A percentile compares a stretch with the other conserved stretches of the same genome.
phyloP scores from a whole-genome alignment of 2,888 invertebrate species.

The Mythimna pallens region DNA sequence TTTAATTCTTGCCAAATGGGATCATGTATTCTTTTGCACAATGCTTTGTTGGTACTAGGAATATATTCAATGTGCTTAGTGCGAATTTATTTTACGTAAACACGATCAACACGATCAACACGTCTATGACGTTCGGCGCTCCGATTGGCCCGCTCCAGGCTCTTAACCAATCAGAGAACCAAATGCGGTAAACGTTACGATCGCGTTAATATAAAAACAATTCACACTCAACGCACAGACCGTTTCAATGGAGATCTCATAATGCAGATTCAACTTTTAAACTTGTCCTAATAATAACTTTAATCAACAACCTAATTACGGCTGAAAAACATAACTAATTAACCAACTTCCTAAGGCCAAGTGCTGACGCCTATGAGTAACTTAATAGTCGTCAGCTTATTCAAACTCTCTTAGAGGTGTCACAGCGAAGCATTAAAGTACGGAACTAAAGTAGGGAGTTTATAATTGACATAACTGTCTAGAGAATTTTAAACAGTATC shows the following conservation, averaged over 20 bases:
- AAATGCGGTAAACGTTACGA: too few species aligned
- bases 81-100: too few species aligned
- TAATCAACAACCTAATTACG: background rate
- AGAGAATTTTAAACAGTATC: constrained; percentile 21
- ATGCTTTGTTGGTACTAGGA: background rate
- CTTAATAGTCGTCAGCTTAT: constrained; percentile 23
- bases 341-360: constrained; percentile 21
- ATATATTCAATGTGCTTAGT: background rate
- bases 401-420: constrained; percentile 29
- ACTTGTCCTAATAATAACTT: background rate
- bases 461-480: constrained; percentile 37
- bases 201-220: too few species aligned
- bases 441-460: constrained; percentile 42
- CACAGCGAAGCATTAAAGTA: constrained; percentile 23
- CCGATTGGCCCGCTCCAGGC: too few species aligned
- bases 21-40: background rate
- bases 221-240: too few species aligned
- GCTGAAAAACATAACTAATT: constrained; percentile 30
- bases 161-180: too few species aligned
- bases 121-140: background rate
- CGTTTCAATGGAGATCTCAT: background rate
- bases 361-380: constrained; percentile 14
- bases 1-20: background rate
- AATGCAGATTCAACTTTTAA: background rate
- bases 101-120: background rate